Percentiles rank a stretch among this genome's conserved stretches.
Conservation (phyloP, 2,888 invertebrate genomes). For the Aethes cnicana region DNA sequence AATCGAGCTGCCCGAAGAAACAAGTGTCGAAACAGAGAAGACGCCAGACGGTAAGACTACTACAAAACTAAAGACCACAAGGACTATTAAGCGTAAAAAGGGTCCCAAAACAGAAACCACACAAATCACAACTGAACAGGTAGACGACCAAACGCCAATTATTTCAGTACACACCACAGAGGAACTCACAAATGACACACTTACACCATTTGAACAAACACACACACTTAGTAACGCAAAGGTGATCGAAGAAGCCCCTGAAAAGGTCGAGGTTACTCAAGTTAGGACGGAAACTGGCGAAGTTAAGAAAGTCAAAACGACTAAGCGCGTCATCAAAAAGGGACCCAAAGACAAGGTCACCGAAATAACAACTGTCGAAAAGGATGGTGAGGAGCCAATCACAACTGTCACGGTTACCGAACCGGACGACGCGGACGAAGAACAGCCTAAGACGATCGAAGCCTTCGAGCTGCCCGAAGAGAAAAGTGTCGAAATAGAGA, state of each 20-base stretch:
- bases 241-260: slow-evolving; percentile 50
- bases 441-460: slow-evolving; percentile 50
- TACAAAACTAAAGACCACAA: slow-evolving; percentile 33
- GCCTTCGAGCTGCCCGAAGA: slow-evolving; percentile 44
- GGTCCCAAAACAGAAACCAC: slow-evolving; percentile 50
- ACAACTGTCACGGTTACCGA: slow-evolving; percentile 52
- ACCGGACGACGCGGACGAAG: slow-evolving; percentile 55
- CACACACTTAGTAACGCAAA: slow-evolving; percentile 38
- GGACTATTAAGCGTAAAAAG: slow-evolving; percentile 60
- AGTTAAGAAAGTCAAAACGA: slow-evolving; percentile 54
- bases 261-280: slow-evolving; percentile 60
- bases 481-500: slow-evolving; percentile 10
- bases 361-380: slow-evolving; percentile 67
- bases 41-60: slow-evolving; percentile 29
- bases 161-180: slow-evolving; percentile 58
- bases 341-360: slow-evolving; percentile 69
- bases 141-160: slow-evolving; percentile 67
- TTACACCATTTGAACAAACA: slow-evolving; percentile 33
- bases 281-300: slow-evolving; percentile 57
- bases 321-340: slow-evolving; percentile 69
- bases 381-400: slow-evolving; percentile 55
- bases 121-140: slow-evolving; percentile 58
- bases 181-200: slow-evolving; percentile 46
- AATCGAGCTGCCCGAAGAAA: slow-evolving; percentile 39
- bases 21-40: slow-evolving; percentile 32